These are phyloP conservation scores for Hirudo medicinalis DNA, from an alignment of 1,140 invertebrate species.

Conservation along the genomic window DNA sequence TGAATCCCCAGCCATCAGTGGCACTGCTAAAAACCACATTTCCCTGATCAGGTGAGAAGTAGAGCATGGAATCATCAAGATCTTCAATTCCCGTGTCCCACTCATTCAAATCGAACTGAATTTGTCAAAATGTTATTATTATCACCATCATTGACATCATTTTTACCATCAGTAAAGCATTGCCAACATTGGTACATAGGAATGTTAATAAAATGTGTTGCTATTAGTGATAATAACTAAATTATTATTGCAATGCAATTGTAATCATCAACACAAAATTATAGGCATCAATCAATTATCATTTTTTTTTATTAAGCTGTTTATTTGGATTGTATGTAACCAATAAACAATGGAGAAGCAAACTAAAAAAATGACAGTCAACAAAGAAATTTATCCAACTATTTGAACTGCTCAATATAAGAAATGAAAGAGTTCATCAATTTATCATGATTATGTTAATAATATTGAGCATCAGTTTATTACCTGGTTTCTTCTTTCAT, in stretches of 20 bases:
- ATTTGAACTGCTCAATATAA: no score
- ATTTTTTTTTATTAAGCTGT: not conserved
- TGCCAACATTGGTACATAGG: not conserved
- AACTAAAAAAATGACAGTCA: no score
- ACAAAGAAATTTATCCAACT: no score
- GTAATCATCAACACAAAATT: not conserved
- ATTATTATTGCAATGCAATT: not conserved
- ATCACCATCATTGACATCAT: not conserved
- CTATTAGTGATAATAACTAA: not conserved
- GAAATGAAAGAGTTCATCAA: no score
- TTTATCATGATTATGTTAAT: no score
- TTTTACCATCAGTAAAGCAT: not conserved
- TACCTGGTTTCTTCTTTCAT: no score
- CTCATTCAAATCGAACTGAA: constrained; percentile 39
- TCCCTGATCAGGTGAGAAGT: constrained; percentile 77
- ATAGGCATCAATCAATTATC: no score
- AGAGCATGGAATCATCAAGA: constrained; percentile 71
- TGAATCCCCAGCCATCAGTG: constrained; percentile 92
- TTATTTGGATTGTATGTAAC: no score
- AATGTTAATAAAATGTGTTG: not conserved
- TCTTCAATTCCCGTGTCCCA: constrained; percentile 68
- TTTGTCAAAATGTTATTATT: not conserved
- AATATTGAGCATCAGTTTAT: no score
- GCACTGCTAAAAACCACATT: constrained; percentile 96
- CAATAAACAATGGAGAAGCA: no score